Evolutionary conservation across 2,888 invertebrate species (phyloP).

Genomic region (Falcaria lacertinaria): DNA sequence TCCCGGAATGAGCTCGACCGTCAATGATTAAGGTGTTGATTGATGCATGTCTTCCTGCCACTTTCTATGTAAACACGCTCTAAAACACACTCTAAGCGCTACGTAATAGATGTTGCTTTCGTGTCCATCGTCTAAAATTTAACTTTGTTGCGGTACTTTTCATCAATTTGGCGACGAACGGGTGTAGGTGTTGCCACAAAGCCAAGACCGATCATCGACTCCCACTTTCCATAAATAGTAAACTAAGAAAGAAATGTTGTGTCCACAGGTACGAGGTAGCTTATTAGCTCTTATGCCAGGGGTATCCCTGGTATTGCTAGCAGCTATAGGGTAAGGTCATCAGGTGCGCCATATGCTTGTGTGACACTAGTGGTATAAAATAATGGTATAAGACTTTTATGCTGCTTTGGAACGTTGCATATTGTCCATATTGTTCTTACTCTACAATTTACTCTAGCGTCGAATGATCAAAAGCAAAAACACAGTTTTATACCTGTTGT

Average conservation of each 20-base stretch:
- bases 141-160: conserved; percentile 31
- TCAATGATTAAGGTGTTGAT: conserved; percentile 50
- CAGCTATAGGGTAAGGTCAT: too few relatives aligned
- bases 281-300: too few relatives aligned
- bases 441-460: too few relatives aligned
- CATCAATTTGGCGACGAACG: conserved; percentile 47
- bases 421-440: too few relatives aligned
- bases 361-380: too few relatives aligned
- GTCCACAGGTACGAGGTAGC: too few relatives aligned
- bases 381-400: too few relatives aligned
- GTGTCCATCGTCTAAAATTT: conserved; percentile 8
- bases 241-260: conserved; percentile 8
- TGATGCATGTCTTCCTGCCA: conserved; percentile 68
- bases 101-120: conserved; percentile 24
- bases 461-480: too few relatives aligned
- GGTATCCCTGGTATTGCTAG: too few relatives aligned
- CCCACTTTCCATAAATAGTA: conserved; percentile 28
- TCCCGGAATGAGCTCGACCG: conserved; percentile 52
- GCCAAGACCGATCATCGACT: conserved; percentile 54
- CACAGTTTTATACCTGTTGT: too few relatives aligned
- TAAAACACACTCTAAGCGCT: conserved; percentile 31
- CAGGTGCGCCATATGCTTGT: too few relatives aligned
- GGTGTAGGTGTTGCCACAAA: conserved; percentile 43
- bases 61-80: conserved; percentile 26
- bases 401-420: too few relatives aligned